A percentile compares a stretch with the other conserved stretches of the same genome.
phyloP scores from a whole-genome alignment of 2,888 invertebrate species.

The Pycnomerus fuliginosus region DNA sequence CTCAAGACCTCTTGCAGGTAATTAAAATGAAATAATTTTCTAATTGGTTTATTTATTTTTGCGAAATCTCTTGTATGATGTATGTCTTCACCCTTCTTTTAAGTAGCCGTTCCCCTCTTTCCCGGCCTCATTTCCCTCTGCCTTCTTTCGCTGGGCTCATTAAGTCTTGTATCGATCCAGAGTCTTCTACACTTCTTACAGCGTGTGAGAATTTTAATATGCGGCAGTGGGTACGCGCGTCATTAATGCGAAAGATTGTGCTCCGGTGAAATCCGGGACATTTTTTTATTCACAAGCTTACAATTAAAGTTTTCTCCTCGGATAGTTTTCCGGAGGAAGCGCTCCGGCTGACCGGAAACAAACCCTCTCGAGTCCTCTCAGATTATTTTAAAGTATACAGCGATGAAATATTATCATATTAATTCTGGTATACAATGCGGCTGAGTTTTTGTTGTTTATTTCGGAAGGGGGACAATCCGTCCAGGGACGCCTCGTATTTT shows the following conservation, averaged over 20 bases:
- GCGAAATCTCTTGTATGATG: too few relatives aligned
- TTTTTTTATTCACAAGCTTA: too few relatives aligned
- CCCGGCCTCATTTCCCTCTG: slow-evolving; percentile 43
- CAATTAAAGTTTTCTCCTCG: too few relatives aligned
- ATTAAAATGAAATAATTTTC: slow-evolving; percentile 31
- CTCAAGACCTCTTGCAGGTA: too few relatives aligned
- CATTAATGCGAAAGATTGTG: slow-evolving; percentile 50
- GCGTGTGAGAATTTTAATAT: slow-evolving; percentile 53
- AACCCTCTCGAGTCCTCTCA: slow-evolving; percentile 48
- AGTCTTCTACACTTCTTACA: slow-evolving; percentile 49
- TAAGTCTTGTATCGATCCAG: slow-evolving; percentile 48
- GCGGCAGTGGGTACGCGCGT: slow-evolving; percentile 48
- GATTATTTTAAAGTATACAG: slow-evolving; percentile 43
- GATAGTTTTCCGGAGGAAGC: too few relatives aligned
- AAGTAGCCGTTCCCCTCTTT: slow-evolving; percentile 35
- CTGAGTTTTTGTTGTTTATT: slow-evolving; percentile 49
- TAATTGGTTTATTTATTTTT: slow-evolving; percentile 28
- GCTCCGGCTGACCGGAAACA: slow-evolving; percentile 46
- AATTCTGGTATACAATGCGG: slow-evolving; percentile 50
- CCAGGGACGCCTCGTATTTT: too few relatives aligned
- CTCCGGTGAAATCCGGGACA: too few relatives aligned
- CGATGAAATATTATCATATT: slow-evolving; percentile 51
- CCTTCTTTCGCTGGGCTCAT: slow-evolving; percentile 51
- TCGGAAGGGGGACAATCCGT: too few relatives aligned
- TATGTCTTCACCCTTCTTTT: slow-evolving; percentile 45